Evolutionary conservation across 2,113 vertebrate species (phyloP), one percentile per base, ranked within the genome.

Genomic region (Oreochromis niloticus): DNA sequence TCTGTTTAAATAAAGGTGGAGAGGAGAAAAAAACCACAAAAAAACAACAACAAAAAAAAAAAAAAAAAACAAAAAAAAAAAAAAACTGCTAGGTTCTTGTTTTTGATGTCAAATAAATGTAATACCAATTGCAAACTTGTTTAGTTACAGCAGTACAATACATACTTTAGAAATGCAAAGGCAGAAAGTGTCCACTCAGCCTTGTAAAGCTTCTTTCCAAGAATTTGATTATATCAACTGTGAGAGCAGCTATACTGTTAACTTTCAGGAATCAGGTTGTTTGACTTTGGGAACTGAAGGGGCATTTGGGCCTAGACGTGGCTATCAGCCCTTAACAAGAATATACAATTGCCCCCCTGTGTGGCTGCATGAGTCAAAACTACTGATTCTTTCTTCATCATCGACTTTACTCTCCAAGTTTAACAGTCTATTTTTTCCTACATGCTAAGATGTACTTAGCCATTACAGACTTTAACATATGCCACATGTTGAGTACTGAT

Each of bases 21-120:
- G 7, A 59, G 7, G 0, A 1, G 9, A 50, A 48, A 59, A 24
- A 24, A 0, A n/a, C n/a, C n/a, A n/a, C n/a, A n/a, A n/a, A n/a
- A n/a, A n/a, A n/a, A n/a, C n/a, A n/a, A n/a, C n/a, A n/a, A n/a
- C n/a, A n/a, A n/a, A n/a, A n/a, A n/a, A n/a, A n/a, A n/a, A n/a
- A n/a, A n/a, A n/a, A n/a, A n/a, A n/a, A n/a, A n/a, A n/a, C n/a
- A n/a, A n/a, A 50, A 48, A 59, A 24, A 24, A 0, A 19, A 50
- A 48, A 59, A 59, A 6, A 1, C 30, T 12, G 11, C 32, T 46
- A 73, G 0, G 8, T 14, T 73, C 39, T 27, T 10, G 22, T 46
- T 48, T 73, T 19, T 7, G 8, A 73, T 73, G 41, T 10, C 4
- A 10, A 73, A 73, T 27, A 73, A 48, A 27, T 10, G 22, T 27